Percentiles rank a stretch among this genome's conserved stretches.
Evolutionary conservation across 1,140 invertebrate genomes (phyloP).

Genomic region (Geopemphigus sp.): DNA sequence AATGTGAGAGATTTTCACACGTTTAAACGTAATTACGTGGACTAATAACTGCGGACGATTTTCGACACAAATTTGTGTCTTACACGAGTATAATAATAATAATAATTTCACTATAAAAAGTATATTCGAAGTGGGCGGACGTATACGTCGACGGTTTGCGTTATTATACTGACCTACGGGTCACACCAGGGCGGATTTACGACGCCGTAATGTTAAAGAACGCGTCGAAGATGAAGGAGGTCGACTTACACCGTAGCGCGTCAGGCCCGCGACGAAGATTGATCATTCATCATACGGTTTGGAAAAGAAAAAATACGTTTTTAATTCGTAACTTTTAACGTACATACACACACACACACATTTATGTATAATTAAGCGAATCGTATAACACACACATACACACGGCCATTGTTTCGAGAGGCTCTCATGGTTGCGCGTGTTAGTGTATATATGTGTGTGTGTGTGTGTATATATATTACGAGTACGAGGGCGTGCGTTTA

Average conservation of each 20-base stretch:
- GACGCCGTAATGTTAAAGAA: no score
- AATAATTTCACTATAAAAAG: background rate
- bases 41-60: no score
- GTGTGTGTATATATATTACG: no score
- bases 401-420: background rate
- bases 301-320: background rate
- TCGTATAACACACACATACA: background rate
- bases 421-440: background rate
- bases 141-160: background rate
- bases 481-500: background rate
- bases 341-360: background rate
- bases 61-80: background rate
- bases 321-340: background rate
- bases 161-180: background rate
- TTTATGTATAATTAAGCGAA: constrained; percentile 10
- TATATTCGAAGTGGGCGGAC: background rate
- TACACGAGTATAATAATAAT: background rate
- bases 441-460: no score
- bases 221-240: constrained; percentile 6
- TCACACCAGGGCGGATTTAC: constrained; percentile 20
- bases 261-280: background rate
- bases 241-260: background rate
- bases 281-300: background rate
- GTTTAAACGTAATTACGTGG: constrained; percentile 4
- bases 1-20: constrained; percentile 26